Conservation (phyloP, 1,140 invertebrate genomes). For the Ruditapes philippinarum region DNA sequence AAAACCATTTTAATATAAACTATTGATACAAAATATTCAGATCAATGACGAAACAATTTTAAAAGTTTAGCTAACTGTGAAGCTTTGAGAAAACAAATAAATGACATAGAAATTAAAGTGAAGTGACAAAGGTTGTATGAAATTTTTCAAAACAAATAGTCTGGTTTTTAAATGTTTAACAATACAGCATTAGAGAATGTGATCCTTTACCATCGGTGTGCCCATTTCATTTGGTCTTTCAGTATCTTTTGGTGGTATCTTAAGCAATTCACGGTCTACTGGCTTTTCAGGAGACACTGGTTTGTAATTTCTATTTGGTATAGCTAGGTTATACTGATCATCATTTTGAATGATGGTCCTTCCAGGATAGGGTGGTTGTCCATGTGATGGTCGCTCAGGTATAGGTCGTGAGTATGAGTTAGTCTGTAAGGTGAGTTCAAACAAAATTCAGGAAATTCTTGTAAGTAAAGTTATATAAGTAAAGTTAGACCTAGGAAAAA, state of each 20-base stretch:
- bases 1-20: too few species aligned
- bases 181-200: not conserved
- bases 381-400: conserved; percentile 45
- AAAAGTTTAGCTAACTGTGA: not conserved
- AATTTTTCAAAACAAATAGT: too few species aligned
- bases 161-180: too few species aligned
- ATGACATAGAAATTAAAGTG: not conserved
- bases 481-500: too few species aligned
- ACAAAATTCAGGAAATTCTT: not conserved
- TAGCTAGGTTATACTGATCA: too few species aligned
- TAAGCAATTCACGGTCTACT: not conserved
- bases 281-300: not conserved
- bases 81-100: not conserved
- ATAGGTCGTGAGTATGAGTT: conserved; percentile 10
- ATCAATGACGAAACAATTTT: too few species aligned
- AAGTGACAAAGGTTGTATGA: too few species aligned
- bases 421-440: conserved; percentile 43
- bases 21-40: too few species aligned
- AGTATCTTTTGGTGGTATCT: not conserved
- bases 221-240: not conserved
- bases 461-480: not conserved
- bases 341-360: not conserved
- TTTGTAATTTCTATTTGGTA: not conserved
- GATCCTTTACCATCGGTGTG: conserved; percentile 33
- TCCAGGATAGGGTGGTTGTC: conserved; percentile 40